Conservation (phyloP, 2,797 vertebrate species). For the Bryconaethiops microstoma region DNA sequence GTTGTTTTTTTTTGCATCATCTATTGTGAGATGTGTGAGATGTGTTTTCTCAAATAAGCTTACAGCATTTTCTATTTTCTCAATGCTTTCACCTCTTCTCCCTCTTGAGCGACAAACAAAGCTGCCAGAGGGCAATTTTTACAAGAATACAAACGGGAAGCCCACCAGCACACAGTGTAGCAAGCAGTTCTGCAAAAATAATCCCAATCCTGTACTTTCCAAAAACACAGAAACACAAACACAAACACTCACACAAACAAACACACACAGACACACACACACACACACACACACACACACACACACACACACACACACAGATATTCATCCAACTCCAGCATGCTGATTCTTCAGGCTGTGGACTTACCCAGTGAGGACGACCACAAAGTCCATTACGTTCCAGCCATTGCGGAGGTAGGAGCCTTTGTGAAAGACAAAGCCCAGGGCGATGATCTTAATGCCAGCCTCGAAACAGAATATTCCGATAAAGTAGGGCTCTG, state of each 20-base stretch:
- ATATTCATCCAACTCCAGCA: slow-evolving; percentile 57
- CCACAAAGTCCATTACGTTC: slow-evolving; percentile 93
- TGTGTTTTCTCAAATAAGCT: not conserved
- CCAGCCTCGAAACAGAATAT: slow-evolving; percentile 92
- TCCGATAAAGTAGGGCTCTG: slow-evolving; percentile 89
- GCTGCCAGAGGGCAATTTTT: slow-evolving; percentile 32
- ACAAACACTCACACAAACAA: slow-evolving; percentile 1
- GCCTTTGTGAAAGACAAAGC: slow-evolving; percentile 88
- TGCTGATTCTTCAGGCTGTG: slow-evolving; percentile 53
- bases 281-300: slow-evolving; percentile 5
- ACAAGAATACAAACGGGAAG: slow-evolving; percentile 19
- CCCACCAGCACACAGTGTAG: slow-evolving; percentile 17
- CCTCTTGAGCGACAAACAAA: slow-evolving; percentile 15
- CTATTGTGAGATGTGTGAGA: too few species aligned
- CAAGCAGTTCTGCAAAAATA: slow-evolving; percentile 23
- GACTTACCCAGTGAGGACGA: slow-evolving; percentile 87
- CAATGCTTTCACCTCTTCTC: not conserved
- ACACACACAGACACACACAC: not conserved
- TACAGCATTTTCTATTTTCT: not conserved
- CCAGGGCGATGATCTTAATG: slow-evolving; percentile 89
- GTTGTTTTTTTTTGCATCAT: too few species aligned
- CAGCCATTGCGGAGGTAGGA: slow-evolving; percentile 89
- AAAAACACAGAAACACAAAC: not conserved
- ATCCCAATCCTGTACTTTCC: slow-evolving; percentile 26
- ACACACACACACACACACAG: slow-evolving; percentile 6